Percentiles rank a stretch among this genome's conserved stretches.
phyloP scores from a whole-genome alignment of 2,888 invertebrate genomes.

The Antheraea yamamai region DNA sequence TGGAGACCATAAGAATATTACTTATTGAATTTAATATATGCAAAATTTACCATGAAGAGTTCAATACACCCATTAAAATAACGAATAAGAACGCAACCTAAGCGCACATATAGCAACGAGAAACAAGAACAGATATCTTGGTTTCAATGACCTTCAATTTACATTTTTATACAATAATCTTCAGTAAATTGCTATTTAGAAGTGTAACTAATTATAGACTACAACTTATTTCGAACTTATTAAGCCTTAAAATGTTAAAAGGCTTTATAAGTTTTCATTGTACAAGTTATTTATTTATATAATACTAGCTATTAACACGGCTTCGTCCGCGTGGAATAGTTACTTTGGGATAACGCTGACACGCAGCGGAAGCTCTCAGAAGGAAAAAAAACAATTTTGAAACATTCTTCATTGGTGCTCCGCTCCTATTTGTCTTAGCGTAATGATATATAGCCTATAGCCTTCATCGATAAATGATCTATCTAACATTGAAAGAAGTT shows the following conservation, averaged over 20 bases:
- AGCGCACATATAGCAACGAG: background rate
- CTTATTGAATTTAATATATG: constrained; percentile 1
- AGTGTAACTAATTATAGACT: background rate
- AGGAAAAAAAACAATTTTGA: too few relatives aligned
- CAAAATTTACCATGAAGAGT: background rate
- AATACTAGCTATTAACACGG: too few relatives aligned
- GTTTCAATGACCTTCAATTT: constrained; percentile 6
- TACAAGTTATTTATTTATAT: too few relatives aligned
- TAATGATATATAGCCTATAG: too few relatives aligned
- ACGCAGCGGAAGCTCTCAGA: too few relatives aligned
- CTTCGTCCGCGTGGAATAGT: too few relatives aligned
- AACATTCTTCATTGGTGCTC: too few relatives aligned
- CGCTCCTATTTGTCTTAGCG: too few relatives aligned
- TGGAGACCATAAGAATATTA: background rate
- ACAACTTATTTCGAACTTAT: background rate
- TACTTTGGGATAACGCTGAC: too few relatives aligned
- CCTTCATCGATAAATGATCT: too few relatives aligned
- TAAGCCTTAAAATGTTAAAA: background rate
- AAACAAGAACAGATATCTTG: background rate
- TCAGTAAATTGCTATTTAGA: background rate
- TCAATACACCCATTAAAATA: constrained; percentile 4
- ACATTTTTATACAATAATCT: background rate
- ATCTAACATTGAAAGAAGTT: too few relatives aligned
- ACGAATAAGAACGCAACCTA: background rate
- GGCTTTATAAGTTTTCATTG: background rate